phyloP scores from a whole-genome alignment of 2,113 vertebrate species.

The Ardeotis arabs region DNA sequence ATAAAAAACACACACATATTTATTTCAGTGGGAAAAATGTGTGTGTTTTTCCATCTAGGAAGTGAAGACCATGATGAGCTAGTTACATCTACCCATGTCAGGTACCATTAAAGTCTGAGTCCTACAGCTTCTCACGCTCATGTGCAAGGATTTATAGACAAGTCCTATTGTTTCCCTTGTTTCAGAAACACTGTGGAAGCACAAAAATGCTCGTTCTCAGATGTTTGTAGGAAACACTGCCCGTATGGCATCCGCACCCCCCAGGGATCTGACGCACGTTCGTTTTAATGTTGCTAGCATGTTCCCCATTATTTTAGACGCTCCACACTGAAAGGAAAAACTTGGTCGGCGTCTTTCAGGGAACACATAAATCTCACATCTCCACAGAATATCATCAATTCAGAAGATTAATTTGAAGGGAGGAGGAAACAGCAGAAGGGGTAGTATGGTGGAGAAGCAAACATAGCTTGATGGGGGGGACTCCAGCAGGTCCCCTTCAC shows the following conservation, averaged over 20 bases:
- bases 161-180: not conserved
- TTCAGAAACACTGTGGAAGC: slow-evolving; percentile 33
- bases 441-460: not conserved
- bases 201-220: slow-evolving; percentile 35
- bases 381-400: not conserved
- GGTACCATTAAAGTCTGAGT: not conserved
- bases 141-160: not conserved
- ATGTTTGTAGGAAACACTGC: slow-evolving; percentile 29
- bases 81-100: not conserved
- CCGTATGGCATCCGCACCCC: not conserved
- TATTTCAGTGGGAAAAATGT: not conserved
- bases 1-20: accelerated
- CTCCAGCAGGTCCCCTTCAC: not conserved
- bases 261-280: not conserved
- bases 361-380: not conserved
- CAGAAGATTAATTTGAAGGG: not conserved
- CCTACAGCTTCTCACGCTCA: not conserved
- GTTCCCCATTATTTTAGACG: slow-evolving; percentile 29
- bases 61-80: not conserved
- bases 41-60: not conserved
- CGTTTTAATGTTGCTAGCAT: slow-evolving; percentile 2
- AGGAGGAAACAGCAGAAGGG: not conserved
- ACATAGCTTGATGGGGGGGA: not conserved
- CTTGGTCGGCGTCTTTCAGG: not conserved
- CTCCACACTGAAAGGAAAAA: slow-evolving; percentile 18